Base-by-base conservation (phyloP, 2,888 invertebrate genomes). In the Myopa testacea region DNA sequence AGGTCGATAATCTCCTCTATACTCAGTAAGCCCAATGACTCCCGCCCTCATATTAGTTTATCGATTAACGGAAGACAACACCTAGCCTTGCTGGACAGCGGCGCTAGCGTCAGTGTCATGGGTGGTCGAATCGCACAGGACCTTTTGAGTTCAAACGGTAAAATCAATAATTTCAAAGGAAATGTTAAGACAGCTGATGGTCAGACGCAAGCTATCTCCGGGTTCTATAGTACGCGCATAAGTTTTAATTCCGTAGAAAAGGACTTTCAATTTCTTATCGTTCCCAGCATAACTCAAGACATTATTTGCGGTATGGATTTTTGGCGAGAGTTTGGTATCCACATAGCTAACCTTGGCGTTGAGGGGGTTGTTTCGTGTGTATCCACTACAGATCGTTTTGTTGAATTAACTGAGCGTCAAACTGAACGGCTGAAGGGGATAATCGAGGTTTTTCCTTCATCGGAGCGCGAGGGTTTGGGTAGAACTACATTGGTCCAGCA, bases 381-480 rank as follows among this genome's bases (percentile, higher is more conserved):
- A 34, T 10, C 16, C 26, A 7, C 4, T 10, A 4, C 3, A 4
- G 45, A 60, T 1, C 5, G 5, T 12, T 63, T n/a, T 52, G 26
- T 58, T 4, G 5, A 10, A 12, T 38, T 60, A 14, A n/a, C 1
- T 26, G 19, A 38, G 6, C 7, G 4, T 19, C 58, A 60, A 34
- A 71, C 7, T n/a, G n/a, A 40, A 3, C 40, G 50, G 4, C 34
- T 73, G 63, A 14, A 40, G 4, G n/a, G 3, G 10, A 40, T 62
- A 38, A 73, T 60, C 45, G 8, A 60, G 12, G 10, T 65, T 16
- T 76, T 76, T 62, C 76, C 76, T 16, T 67, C 76, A n/a, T 78
- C 70, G 58, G 68, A 75, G n/a, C 65, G 72, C 16, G 68, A 72
- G 14, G 76, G 78, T 1, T 62, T 78, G 16, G 78, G 73, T 37